These are phyloP conservation scores for Ditylenchus dipsaci DNA, from an alignment of 1,140 invertebrate species.

Conservation along the genomic window DNA sequence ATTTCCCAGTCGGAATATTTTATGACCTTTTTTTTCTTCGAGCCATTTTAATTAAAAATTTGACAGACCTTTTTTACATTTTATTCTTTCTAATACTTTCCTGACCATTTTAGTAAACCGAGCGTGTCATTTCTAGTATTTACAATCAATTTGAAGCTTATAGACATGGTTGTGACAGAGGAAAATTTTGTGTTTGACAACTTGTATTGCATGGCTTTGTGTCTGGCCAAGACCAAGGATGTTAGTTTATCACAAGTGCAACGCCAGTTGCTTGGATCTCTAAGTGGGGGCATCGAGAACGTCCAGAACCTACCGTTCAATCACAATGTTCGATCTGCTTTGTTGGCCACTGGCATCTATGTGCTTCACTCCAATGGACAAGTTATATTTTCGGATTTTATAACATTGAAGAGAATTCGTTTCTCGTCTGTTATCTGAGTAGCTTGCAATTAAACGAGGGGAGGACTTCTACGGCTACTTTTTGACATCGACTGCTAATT, in stretches of 20 bases:
- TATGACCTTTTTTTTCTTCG: too few relatives aligned
- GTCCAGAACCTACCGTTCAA: slow-evolving; percentile 52
- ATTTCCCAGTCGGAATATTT: too few relatives aligned
- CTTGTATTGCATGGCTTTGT: slow-evolving; percentile 40
- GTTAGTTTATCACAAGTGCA: slow-evolving; percentile 34
- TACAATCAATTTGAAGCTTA: too few relatives aligned
- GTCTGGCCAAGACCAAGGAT: slow-evolving; percentile 32
- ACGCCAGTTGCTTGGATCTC: slow-evolving; percentile 36
- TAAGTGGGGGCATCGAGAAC: slow-evolving; percentile 28
- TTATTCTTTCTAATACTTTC: too few relatives aligned
- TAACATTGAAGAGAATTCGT: background rate
- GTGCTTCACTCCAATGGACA: slow-evolving; percentile 44
- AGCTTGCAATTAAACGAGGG: background rate
- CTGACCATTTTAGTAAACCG: too few relatives aligned
- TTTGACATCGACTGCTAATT: too few relatives aligned
- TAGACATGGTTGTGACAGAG: too few relatives aligned
- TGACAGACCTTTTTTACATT: too few relatives aligned
- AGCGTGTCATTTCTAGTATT: too few relatives aligned
- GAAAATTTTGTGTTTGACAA: slow-evolving; percentile 39
- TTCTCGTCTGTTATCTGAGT: too few relatives aligned
- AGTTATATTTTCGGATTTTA: slow-evolving; percentile 2
- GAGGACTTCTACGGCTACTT: too few relatives aligned
- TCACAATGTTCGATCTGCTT: slow-evolving; percentile 54
- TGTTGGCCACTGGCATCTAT: slow-evolving; percentile 48
- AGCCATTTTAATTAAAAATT: too few relatives aligned